Base-by-base conservation (phyloP, 2,888 invertebrate genomes). In the Diploptera punctata region DNA sequence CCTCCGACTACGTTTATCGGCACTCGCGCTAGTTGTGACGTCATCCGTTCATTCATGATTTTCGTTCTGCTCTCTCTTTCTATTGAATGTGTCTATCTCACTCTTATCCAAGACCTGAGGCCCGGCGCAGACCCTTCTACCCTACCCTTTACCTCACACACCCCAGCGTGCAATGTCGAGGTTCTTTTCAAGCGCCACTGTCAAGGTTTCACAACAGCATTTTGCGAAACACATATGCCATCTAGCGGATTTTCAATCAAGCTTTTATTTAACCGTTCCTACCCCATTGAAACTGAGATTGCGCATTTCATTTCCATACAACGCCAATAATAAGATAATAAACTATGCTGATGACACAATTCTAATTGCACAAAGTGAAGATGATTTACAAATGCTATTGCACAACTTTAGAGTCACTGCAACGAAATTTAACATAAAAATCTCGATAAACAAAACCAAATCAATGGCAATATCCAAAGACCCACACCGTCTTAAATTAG, bases 1-100 rank as follows among this genome's bases (percentile, higher is more conserved):
- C 43, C 43, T 13, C 18, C 49, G 9, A 18, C 18, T 57, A 47
- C 47, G 7, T 47, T 4, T n/a, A 47, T n/a, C 47, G n/a, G 1
- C 5, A 43, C 10, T 1, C 49, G 29, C 4, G 19, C 4, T 19
- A n/a, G n/a, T n/a, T 38, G 44, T 65, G 65, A 65, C 65, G 65
- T 65, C 65, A 65, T 19, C 19, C 21, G 65, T 44, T 38, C 67
- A 38, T 44, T 57, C 68, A 52, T 68, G 52, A 49, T 47, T 52
- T 52, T 62, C 62, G 33, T 16, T 62, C 43, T 10, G 13, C 43
- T 43, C 43, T 19, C 43, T 43, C 43, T 7, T 62, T 5, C 19
- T 29, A 16, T 60, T 43, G 16, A 21, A 62, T 43, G 21, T 62
- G 19, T 62, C 62, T 9, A 19, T 43, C 44, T 65, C 43, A 21